Base-by-base conservation (phyloP, 1,140 invertebrate species). In the Trachymyrmex septentrionalis region DNA sequence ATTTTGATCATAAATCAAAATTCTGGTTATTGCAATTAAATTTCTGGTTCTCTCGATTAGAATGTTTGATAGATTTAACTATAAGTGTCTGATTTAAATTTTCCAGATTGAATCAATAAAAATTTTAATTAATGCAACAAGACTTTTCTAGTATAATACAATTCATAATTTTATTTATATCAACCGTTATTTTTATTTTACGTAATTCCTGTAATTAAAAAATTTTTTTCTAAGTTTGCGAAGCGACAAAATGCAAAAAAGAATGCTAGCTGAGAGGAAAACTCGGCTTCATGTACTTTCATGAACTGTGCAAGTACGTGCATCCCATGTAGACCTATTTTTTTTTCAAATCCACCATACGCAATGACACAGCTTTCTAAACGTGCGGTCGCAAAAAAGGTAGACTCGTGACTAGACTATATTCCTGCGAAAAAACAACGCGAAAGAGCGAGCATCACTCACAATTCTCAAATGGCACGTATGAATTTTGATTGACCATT, bases 401-500 rank as follows among this genome's bases (percentile, higher is more conserved):
- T 12, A 30, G 24, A 72, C 19, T 72, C 67, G 80, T 72, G 67
- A 82, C 38, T 73, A 55, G 38, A 82, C 19, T 82, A 48, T 57
- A 82, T 59, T 59, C 24, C 19, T 12, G 66, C 7, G n/a, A 34
- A 69, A 82, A 67, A 16, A 73, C 19, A 16, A 48, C 21, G 38
- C 30, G 30, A 24, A 27, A 72, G 14, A 72, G n/a, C 34, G 53
- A 61, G 69, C 38, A 73, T 61, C 38, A 61, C 38, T 16, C 66
- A 9, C 24, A 44, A 48, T 61, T 84, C 27, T 71, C 64, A 21
- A 3, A 3, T 34, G 27, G 14, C 38, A 63, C 38, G 80, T 75
- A 73, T 66, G 24, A 34, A 84, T 73, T 73, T 84, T 84, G 80
- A 84, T 84, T 61, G 69, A 55, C 38, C 67, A 12, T 72, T 72